phyloP scores from a whole-genome alignment of 1,140 invertebrate genomes.

The Bombus affinis region DNA sequence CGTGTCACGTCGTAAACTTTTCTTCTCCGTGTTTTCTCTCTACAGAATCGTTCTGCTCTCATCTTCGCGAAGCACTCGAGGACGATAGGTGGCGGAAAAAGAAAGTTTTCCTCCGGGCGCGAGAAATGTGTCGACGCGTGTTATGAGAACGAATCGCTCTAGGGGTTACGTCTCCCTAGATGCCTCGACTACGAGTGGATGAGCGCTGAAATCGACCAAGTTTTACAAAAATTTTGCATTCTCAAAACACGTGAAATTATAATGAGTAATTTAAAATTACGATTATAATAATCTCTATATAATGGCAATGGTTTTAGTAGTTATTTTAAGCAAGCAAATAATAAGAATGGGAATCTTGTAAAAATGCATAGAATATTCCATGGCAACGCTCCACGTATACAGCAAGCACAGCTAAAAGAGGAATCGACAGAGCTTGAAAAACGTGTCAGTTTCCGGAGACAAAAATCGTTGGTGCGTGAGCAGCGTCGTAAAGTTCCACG shows the following conservation, averaged over 20 bases:
- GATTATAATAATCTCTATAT: no score
- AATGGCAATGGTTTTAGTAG: background rate
- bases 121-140: constrained; percentile 33
- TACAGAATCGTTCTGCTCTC: constrained; percentile 35
- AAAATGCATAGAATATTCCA: background rate
- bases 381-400: background rate
- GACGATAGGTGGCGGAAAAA: constrained; percentile 35
- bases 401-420: no score
- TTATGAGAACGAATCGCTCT: constrained; percentile 40
- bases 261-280: no score
- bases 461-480: constrained; percentile 7
- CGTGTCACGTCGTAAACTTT: constrained; percentile 71
- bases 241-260: background rate
- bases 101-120: constrained; percentile 24
- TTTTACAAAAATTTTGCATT: background rate
- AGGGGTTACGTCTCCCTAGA: background rate
- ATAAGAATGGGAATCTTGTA: background rate
- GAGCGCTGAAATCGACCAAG: constrained; percentile 1
- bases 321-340: background rate
- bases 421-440: background rate
- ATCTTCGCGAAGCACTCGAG: constrained; percentile 41
- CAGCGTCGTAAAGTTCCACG: background rate
- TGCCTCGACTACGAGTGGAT: no score
- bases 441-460: background rate
- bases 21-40: background rate